Percentiles rank a stretch among this genome's conserved stretches.
Evolutionary conservation across 1,140 invertebrate species (phyloP).

Genomic region (Ceratina calcarata): DNA sequence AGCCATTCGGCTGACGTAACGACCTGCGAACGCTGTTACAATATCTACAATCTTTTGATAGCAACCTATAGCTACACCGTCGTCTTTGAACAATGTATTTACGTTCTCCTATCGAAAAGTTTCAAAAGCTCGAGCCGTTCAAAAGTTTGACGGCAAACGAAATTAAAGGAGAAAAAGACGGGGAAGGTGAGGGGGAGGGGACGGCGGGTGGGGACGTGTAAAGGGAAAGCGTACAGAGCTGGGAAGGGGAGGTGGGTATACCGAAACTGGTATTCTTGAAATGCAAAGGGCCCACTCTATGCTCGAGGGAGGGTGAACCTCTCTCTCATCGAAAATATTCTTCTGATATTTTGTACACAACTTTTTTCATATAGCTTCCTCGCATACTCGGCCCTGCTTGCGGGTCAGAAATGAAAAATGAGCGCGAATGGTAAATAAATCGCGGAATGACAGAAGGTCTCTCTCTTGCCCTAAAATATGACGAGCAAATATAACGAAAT

Average conservation of each 20-base stretch:
- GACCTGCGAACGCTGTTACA: background rate
- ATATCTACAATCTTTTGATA: constrained; percentile 14
- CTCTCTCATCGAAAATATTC: constrained; percentile 33
- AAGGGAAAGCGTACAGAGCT: no score
- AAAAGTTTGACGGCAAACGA: constrained; percentile 69
- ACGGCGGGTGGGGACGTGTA: constrained; percentile 1
- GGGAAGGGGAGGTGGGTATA: constrained; percentile 44
- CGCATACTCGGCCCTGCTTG: background rate
- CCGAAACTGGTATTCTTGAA: constrained; percentile 71
- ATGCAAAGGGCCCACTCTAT: constrained; percentile 61
- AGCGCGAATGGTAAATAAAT: background rate
- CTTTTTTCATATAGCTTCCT: constrained; percentile 6
- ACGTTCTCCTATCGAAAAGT: constrained; percentile 37
- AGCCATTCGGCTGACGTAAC: background rate
- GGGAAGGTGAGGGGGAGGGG: background rate
- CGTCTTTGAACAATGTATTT: constrained; percentile 40
- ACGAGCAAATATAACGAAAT: background rate
- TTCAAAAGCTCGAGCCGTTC: constrained; percentile 41
- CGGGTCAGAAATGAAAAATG: background rate
- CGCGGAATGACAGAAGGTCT: no score
- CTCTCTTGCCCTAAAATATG: background rate
- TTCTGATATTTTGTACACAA: constrained; percentile 30
- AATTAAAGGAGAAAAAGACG: constrained; percentile 63
- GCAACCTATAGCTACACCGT: background rate
- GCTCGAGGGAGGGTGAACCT: constrained; percentile 39